Conservation (phyloP, 1,140 invertebrate genomes). For the Procambarus clarkii region DNA sequence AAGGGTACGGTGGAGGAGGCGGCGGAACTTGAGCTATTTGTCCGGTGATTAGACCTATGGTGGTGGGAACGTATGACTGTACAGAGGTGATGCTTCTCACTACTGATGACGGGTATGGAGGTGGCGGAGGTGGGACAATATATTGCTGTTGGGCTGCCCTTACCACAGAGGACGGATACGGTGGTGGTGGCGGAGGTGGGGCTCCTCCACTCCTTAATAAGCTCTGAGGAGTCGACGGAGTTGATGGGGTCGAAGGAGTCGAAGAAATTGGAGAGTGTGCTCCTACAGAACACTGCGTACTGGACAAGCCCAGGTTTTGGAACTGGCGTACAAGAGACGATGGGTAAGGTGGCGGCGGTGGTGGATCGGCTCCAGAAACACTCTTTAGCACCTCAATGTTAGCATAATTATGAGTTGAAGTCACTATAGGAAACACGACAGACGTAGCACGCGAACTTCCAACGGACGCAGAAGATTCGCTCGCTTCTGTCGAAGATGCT, state of each 20-base stretch:
- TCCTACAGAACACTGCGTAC: conserved; percentile 29
- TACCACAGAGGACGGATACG: conserved; percentile 66
- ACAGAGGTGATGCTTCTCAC: conserved; percentile 67
- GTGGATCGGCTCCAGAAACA: conserved; percentile 68
- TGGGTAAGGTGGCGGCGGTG: conserved; percentile 67
- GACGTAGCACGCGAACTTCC: conserved; percentile 50
- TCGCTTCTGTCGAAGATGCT: conserved; percentile 46
- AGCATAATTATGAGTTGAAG: conserved; percentile 71
- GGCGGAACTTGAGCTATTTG: conserved; percentile 55
- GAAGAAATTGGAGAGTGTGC: conserved; percentile 44
- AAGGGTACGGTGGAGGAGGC: conserved; percentile 59
- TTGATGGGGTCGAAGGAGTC: conserved; percentile 56
- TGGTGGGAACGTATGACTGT: conserved; percentile 45
- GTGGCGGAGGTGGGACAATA: conserved; percentile 74
- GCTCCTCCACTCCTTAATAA: conserved; percentile 42
- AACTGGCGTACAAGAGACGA: conserved; percentile 69
- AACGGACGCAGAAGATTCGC: conserved; percentile 56
- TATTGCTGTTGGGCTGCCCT: conserved; percentile 72
- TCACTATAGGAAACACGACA: conserved; percentile 49
- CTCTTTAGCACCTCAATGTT: conserved; percentile 72
- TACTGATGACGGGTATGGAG: conserved; percentile 73
- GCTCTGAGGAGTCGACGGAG: conserved; percentile 59
- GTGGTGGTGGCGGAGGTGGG: conserved; percentile 66
- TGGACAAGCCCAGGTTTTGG: conserved; percentile 43
- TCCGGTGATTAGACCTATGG: conserved; percentile 23